Evolutionary conservation across 2,888 invertebrate genomes (phyloP), one percentile per base, ranked within the genome.

Genomic region (Hypercompe scribonia): DNA sequence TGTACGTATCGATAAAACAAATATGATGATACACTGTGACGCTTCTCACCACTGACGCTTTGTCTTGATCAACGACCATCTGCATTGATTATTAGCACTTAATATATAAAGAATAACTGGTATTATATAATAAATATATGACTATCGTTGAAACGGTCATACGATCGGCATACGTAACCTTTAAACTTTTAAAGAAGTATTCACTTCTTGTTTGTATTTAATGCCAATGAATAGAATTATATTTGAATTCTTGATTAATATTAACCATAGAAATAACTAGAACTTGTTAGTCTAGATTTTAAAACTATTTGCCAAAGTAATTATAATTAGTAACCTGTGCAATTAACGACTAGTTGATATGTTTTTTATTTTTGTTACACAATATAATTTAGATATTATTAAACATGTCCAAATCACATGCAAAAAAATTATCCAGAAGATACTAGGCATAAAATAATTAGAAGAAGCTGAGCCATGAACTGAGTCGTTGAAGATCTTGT

Each of bases 171-270:
- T 61, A 54, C 0, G 5, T 50, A 70, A 80, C 78, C 83, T 83
- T 75, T 76, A 70, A 78, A 36, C 78, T 74, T 58, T 15, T 31
- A 39, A 31, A 58, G 70, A 50, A 50, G 54, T 72, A 75, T 66
- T 69, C 15, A 5, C 65, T 66, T 64, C 61, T 72, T 46, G 54
- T 68, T 63, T 61, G 31, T 46, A 34, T 50, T 65, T 67, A 80
- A 82, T 82, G 82, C 72, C 78, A 82, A 82, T 28, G 63, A 66
- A 31, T 61, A 61, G 5, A 61, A 61, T 28, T 61, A 61, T 31
- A 18, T 31, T 28, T 58, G 28, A 28, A 61, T 61, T 31, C 1
- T 61, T 61, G 7, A 61, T 31, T 61, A 28, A 58, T 28, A 28
- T 58, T 58, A 28, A 2, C 31, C 18, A 31, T 18, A 61, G 15